phyloP scores from a whole-genome alignment of 2,888 invertebrate species.

The Anodontia alba region DNA sequence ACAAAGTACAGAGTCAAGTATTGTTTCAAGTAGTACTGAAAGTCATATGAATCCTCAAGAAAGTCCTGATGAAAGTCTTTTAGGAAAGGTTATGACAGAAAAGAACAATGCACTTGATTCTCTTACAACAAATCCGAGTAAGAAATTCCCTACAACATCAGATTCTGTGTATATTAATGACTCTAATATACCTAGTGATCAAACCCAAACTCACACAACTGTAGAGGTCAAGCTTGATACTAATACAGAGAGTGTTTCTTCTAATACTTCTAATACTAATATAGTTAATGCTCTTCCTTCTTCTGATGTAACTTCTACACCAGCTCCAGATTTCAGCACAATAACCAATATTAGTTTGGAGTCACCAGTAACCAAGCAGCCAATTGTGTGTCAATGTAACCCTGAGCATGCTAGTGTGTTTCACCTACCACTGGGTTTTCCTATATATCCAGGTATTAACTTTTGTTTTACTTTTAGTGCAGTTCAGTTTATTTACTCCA shows the following conservation, averaged over 20 bases:
- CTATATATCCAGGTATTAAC: constrained; percentile 30
- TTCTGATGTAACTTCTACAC: background rate
- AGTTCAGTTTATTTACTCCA: no score
- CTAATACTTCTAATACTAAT: background rate
- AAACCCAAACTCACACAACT: background rate
- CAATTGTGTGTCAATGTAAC: background rate
- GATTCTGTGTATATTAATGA: background rate
- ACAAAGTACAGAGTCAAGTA: background rate
- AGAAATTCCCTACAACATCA: background rate
- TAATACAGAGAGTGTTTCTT: background rate
- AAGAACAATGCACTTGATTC: background rate
- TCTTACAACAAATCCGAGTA: background rate
- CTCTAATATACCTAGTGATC: background rate
- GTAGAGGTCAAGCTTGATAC: background rate
- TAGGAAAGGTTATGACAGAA: background rate
- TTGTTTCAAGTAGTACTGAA: background rate
- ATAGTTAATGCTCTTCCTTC: background rate
- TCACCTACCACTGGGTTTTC: constrained; percentile 1
- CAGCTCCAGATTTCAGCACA: background rate
- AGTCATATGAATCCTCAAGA: background rate
- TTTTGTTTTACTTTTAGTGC: background rate
- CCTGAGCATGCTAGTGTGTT: constrained; percentile 6
- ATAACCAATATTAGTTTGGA: background rate
- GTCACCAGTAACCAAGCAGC: background rate
- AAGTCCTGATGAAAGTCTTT: background rate